A percentile compares a stretch with the other conserved stretches of the same genome.
These are phyloP conservation scores for Mormyrus lacerda DNA, from an alignment of 2,113 vertebrate genomes.

Conservation along the genomic window DNA sequence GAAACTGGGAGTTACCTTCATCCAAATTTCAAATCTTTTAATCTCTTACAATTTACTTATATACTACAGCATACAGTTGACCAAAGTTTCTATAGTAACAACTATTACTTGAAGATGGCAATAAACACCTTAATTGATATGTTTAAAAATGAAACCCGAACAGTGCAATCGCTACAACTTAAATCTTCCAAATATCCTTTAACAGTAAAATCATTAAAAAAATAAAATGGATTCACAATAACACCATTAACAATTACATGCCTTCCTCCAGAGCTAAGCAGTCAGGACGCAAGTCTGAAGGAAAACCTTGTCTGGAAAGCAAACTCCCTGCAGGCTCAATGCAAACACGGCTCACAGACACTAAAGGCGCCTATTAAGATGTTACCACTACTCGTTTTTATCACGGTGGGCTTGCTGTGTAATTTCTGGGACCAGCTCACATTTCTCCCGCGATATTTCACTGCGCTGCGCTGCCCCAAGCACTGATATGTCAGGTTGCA, in stretches of 20 bases:
- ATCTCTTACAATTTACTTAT: background rate
- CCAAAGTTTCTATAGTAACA: background rate
- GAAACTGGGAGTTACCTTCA: background rate
- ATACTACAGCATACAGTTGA: background rate
- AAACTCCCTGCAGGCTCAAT: background rate
- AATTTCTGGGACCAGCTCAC: background rate
- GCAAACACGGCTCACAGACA: background rate
- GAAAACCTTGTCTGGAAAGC: background rate
- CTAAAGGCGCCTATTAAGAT: conserved; percentile 16
- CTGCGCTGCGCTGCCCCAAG: conserved; percentile 45
- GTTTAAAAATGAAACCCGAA: background rate
- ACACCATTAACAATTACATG: background rate
- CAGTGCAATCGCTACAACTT: background rate
- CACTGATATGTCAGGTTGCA: conserved; percentile 48
- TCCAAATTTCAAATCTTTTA: background rate
- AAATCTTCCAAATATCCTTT: background rate
- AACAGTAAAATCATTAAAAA: background rate
- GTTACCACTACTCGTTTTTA: conserved; percentile 26
- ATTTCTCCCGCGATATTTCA: conserved; percentile 28
- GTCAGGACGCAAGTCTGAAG: background rate
- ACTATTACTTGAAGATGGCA: background rate
- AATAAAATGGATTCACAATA: background rate
- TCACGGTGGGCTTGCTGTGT: background rate
- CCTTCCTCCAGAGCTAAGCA: background rate
- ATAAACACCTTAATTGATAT: background rate